Evolutionary conservation across 1,140 invertebrate species (phyloP).

Genomic region (Gryon sp.): DNA sequence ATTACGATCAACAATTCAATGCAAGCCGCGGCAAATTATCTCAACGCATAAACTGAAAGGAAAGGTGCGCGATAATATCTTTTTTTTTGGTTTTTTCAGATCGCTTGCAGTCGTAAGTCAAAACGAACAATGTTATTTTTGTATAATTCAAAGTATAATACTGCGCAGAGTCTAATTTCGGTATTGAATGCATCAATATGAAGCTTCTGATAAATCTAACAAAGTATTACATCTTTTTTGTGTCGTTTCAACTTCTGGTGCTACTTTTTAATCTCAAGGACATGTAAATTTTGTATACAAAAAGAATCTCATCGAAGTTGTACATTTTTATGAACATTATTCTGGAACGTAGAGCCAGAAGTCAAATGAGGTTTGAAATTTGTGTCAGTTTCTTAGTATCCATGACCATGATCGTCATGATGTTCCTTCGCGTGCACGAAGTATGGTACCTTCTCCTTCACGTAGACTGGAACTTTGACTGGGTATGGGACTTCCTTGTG

Average conservation of each 20-base stretch:
- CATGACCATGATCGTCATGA: constrained; percentile 21
- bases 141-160: too few species aligned
- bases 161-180: too few species aligned
- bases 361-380: background rate
- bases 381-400: background rate
- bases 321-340: too few species aligned
- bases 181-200: background rate
- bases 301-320: too few species aligned
- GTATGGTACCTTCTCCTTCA: constrained; percentile 82
- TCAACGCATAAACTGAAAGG: background rate
- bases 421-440: constrained; percentile 68
- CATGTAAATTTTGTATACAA: too few species aligned
- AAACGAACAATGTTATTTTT: too few species aligned
- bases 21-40: background rate
- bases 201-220: background rate
- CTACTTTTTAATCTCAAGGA: too few species aligned
- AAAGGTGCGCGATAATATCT: too few species aligned
- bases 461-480: constrained; percentile 72
- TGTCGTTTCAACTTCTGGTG: background rate
- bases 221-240: background rate
- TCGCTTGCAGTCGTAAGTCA: too few species aligned
- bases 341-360: background rate
- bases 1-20: background rate
- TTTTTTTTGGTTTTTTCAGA: too few species aligned
- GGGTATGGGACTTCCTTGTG: constrained; percentile 74